Base-by-base conservation (phyloP, 2,797 vertebrate genomes). In the Coilia nasus region DNA sequence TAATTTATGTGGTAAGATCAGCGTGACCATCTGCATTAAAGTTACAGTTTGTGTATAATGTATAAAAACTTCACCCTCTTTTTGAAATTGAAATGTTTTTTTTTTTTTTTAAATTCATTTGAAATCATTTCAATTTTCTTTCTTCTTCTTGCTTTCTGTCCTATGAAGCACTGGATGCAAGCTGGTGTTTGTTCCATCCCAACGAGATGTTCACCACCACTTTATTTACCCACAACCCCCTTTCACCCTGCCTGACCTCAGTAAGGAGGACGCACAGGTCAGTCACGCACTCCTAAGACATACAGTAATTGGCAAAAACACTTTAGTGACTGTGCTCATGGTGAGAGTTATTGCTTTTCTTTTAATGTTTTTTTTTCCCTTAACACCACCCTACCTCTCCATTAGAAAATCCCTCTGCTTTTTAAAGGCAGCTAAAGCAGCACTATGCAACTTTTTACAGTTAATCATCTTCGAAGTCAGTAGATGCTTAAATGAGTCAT, bases 191-290 rank as follows among this genome's bases (percentile, higher is more conserved):
- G 95, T 97, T 11, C 98, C 98, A 0, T 98, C 97, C 0, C 91
- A 96, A 90, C 95, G 97, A 90, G 98, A 99, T 2, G 90, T 96
- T 83, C 96, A 98, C 87, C 97, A 98, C 0, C 93, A 96, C 67
- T 95, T 92, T 0, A 93, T 98, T 67, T 99, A 98, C 91, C 98
- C 98, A 0, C 97, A 98, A 90, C 97, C 98, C 0, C 97, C 98
- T 0, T 98, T 98, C 90, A 88, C 23, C 85, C 90, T 89, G 90
- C 91, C 92, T 0, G 95, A 95, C 41, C 89, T 96, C 84, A 86
- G 86, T 81, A 96, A 97, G 59, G 94, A 97, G 41, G 89, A 95
- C 7, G 91, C 88, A 19, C 95, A 96, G 87, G 97, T 98, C 87
- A 92, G 89, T 78, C 19, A 21, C 60, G 25, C 60, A 25, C 60